Evolutionary conservation across 2,113 vertebrate species (phyloP).

Genomic region (Otolemur garnettii): DNA sequence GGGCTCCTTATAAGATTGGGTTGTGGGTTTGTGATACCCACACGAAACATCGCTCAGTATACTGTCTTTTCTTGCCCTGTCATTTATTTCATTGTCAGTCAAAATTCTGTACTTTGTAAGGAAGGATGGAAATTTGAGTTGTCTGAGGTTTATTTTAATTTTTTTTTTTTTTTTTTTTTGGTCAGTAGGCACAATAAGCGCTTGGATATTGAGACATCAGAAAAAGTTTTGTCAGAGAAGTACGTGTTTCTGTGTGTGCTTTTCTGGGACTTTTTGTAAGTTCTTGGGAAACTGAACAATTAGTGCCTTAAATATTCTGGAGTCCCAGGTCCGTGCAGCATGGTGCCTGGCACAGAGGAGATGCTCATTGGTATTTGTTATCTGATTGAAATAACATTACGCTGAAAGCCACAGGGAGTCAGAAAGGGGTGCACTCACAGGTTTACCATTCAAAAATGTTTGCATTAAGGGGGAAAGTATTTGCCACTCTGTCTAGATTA

Average conservation of each 20-base stretch:
- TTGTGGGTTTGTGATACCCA: background rate
- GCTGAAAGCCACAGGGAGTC: background rate
- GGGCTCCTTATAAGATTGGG: background rate
- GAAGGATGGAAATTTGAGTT: conserved; percentile 62
- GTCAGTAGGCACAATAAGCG: background rate
- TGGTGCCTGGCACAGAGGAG: background rate
- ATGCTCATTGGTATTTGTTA: background rate
- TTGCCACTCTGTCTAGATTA: background rate
- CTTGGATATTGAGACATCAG: background rate
- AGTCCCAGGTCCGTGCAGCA: background rate
- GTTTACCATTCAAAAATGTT: background rate
- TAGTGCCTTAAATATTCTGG: background rate
- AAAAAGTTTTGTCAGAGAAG: background rate
- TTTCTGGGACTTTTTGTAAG: background rate
- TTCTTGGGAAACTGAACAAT: conserved; percentile 51
- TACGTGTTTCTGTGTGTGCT: background rate
- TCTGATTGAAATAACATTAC: background rate
- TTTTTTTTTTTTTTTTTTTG: background rate
- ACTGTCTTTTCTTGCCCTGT: background rate
- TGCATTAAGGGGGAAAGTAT: background rate
- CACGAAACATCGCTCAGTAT: background rate
- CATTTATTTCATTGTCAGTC: background rate
- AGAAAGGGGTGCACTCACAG: background rate
- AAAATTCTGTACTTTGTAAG: background rate
- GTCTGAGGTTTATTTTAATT: background rate